Base-by-base conservation (phyloP, 2,113 vertebrate species). In the Melanostigma gelatinosum region DNA sequence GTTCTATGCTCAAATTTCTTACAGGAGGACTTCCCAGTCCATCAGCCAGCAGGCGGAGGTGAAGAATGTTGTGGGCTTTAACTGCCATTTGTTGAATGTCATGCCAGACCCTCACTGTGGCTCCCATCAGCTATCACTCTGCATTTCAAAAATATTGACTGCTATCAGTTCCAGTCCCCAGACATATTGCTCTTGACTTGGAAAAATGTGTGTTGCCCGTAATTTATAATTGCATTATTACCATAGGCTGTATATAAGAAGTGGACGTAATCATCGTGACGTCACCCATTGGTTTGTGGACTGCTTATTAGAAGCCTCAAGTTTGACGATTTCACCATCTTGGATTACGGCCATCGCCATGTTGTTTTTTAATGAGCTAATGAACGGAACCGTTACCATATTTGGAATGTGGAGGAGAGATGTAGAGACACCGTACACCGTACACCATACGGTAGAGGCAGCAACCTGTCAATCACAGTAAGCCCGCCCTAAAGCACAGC, bases 21-120 rank as follows among this genome's bases (percentile, higher is more conserved):
- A n/a, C n/a, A n/a, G 18, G 6, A 8, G 73, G 57, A 34, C 34
- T 62, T 18, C 24, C 24, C 10, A 65, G 24, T 60, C 79, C 58
- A 52, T 55, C 48, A 22, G 72, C 48, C 38, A 61, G 61, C 75
- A 58, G 75, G 13, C 34, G 4, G 34, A 72, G 4, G 13, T 44
- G 72, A 18, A 34, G 67, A 34, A 6, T n/a, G 64, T 42, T 32
- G 62, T 70, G 50, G 64, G 55, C 44, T 77, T 77, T 15, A 61
- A 10, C 76, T 52, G 40, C 32, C 55, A 48, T 78, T 78, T 75
- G 70, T 64, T 75, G 62, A 81, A 69, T 57, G 61, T 63, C 62
- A 48, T n/a, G 5, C 27, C 44, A 38, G 65, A 71, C 46, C 36
- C 61, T 55, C 1, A 16, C 46, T 50, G 58, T 40, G 40, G 48